Percentiles rank a stretch among this genome's conserved stretches.
These are phyloP conservation scores for Neoscelio sp. DNA, from an alignment of 2,888 invertebrate genomes.

Conservation along the genomic window DNA sequence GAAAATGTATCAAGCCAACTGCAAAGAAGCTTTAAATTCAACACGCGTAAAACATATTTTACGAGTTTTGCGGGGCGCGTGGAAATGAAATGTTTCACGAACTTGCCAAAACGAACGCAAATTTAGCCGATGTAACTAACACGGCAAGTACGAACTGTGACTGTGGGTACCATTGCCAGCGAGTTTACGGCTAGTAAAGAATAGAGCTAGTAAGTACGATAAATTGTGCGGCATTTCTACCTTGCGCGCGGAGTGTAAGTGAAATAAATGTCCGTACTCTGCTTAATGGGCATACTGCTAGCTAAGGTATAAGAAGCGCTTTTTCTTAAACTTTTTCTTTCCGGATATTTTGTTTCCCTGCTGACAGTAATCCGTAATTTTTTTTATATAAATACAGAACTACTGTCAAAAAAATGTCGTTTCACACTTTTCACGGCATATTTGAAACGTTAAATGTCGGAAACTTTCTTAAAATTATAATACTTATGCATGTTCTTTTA, in stretches of 20 bases:
- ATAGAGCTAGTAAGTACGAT: conserved; percentile 77
- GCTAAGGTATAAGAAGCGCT: conserved; percentile 64
- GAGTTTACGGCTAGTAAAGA: conserved; percentile 76
- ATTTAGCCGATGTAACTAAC: conserved; percentile 51
- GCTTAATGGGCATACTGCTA: conserved; percentile 71
- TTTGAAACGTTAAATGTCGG: conserved; percentile 7
- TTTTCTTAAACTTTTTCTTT: conserved; percentile 60
- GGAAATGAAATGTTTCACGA: conserved; percentile 28
- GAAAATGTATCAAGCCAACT: no score
- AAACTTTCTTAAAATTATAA: no score
- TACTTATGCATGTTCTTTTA: no score
- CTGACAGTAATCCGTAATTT: conserved; percentile 61
- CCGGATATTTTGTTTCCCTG: conserved; percentile 45
- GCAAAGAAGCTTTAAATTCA: neutral
- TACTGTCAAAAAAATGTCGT: conserved; percentile 17
- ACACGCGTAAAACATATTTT: neutral
- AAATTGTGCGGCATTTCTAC: conserved; percentile 74
- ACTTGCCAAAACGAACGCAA: conserved; percentile 44
- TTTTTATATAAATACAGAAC: conserved; percentile 45
- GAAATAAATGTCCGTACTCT: conserved; percentile 76
- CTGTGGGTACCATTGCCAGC: conserved; percentile 52
- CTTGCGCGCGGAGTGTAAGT: conserved; percentile 72
- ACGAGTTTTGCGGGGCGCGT: conserved; percentile 3
- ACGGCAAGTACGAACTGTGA: conserved; percentile 32
- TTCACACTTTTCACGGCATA: neutral